Base-by-base conservation (phyloP, 2,797 vertebrate species). In the Hemitrygon akajei region DNA sequence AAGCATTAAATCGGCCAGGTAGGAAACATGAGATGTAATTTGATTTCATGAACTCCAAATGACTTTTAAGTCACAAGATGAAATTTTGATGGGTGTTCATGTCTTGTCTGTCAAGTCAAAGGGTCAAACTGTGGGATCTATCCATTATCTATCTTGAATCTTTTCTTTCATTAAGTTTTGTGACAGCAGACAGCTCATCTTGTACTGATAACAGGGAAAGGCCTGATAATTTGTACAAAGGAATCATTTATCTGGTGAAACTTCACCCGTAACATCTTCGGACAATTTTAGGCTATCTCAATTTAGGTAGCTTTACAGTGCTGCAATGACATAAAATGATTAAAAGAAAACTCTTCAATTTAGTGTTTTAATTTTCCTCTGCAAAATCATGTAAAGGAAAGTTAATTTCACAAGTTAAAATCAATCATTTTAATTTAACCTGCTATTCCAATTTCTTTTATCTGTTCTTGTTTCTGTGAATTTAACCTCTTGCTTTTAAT, bases 61-160 rank as follows among this genome's bases (percentile, higher is more conserved):
- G 94, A 95, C 95, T 95, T 95, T 79, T 94, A 93, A 95, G 91
- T 82, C 80, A 94, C 91, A 93, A 94, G 47, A 94, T 94, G 93
- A 95, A 95, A 95, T 95, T 94, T 75, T 95, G 94, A 95, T 95
- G 94, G 95, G 82, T 94, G 94, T 94, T 94, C 94, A 94, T 73
- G 94, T 77, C 0, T 93, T 94, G 73, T 95, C 93, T 95, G 95
- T 96, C 95, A 94, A 30, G 84, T 82, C 93, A 16, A 34, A 76
- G 95, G 94, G 76, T 95, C 94, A 95, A 94, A 94, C 69, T 94
- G 25, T 47, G 69, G 87, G 82, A 76, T 69, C 94, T 93, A 82
- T 95, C 94, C 93, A 95, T 96, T 96, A 96, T 96, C 95, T 96
- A 94, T 94, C 94, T 94, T 94, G 95, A 89, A 94, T 94, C 91